A percentile compares a stretch with the other conserved stretches of the same genome.
Evolutionary conservation across 2,888 invertebrate species (phyloP).

Genomic region (Andrena flavipes): DNA sequence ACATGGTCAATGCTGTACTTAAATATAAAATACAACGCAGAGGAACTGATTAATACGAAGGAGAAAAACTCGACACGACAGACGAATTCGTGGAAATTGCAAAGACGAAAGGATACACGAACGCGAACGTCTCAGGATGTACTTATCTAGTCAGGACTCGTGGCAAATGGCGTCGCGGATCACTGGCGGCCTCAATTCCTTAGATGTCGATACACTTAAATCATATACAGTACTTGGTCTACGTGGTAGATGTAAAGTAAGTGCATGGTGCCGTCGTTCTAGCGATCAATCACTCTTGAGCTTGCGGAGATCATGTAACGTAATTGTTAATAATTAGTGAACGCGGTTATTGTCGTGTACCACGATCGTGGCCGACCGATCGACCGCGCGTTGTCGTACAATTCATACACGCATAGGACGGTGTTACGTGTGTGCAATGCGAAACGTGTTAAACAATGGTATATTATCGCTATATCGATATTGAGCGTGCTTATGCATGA

Average conservation of each 20-base stretch:
- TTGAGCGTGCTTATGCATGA: slow-evolving; percentile 71
- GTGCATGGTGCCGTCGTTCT: slow-evolving; percentile 74
- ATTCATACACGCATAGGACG: slow-evolving; percentile 65
- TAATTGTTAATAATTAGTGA: slow-evolving; percentile 46
- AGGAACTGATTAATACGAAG: neutral
- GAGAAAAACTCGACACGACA: neutral
- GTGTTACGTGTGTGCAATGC: slow-evolving; percentile 68
- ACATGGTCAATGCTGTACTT: too few species aligned
- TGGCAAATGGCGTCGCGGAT: slow-evolving; percentile 31
- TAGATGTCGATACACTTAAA: slow-evolving; percentile 71
- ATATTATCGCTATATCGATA: slow-evolving; percentile 64
- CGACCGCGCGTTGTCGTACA: slow-evolving; percentile 63
- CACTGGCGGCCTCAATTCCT: slow-evolving; percentile 58
- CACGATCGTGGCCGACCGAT: slow-evolving; percentile 32
- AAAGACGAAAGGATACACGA: neutral
- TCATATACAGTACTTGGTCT: slow-evolving; percentile 69
- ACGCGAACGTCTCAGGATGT: slow-evolving; percentile 59
- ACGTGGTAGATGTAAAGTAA: slow-evolving; percentile 71
- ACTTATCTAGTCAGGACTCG: slow-evolving; percentile 72
- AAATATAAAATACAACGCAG: too few species aligned
- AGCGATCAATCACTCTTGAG: slow-evolving; percentile 71
- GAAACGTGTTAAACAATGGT: slow-evolving; percentile 62
- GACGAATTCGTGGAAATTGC: neutral
- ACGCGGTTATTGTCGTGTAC: slow-evolving; percentile 58
- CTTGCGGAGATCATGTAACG: slow-evolving; percentile 64